Evolutionary conservation across 2,797 vertebrate genomes (phyloP).

Genomic region (Calcarius lapponicus): DNA sequence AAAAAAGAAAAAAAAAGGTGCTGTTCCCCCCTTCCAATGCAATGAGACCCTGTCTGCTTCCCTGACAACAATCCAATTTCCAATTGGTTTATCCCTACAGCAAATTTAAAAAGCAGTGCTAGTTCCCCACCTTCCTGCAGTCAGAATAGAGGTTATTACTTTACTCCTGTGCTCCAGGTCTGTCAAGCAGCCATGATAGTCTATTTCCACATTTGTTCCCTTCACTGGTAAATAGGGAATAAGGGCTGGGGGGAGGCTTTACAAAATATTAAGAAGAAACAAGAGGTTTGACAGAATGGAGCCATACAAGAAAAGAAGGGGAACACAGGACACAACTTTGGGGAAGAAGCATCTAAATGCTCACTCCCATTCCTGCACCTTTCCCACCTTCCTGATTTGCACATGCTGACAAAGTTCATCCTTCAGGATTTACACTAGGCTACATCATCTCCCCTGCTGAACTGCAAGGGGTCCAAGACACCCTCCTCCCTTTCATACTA

Average conservation of each 20-base stretch:
- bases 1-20: accelerated
- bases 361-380: background rate
- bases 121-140: slow-evolving; percentile 1
- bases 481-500: background rate
- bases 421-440: background rate
- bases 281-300: slow-evolving; percentile 10
- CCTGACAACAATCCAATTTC: slow-evolving; percentile 6
- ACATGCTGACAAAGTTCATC: background rate
- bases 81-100: slow-evolving; percentile 5
- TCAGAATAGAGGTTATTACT: background rate
- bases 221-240: background rate
- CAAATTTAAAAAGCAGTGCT: slow-evolving; percentile 6
- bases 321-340: background rate
- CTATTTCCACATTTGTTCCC: background rate
- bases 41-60: slow-evolving; percentile 16
- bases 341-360: background rate
- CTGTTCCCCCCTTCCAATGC: background rate
- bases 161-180: background rate
- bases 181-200: background rate
- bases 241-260: background rate
- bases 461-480: background rate
- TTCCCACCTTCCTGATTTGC: background rate
- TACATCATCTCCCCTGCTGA: background rate
- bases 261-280: background rate
- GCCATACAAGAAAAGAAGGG: background rate